phyloP scores from a whole-genome alignment of 2,113 vertebrate species.

The Leptobrachium leishanense region DNA sequence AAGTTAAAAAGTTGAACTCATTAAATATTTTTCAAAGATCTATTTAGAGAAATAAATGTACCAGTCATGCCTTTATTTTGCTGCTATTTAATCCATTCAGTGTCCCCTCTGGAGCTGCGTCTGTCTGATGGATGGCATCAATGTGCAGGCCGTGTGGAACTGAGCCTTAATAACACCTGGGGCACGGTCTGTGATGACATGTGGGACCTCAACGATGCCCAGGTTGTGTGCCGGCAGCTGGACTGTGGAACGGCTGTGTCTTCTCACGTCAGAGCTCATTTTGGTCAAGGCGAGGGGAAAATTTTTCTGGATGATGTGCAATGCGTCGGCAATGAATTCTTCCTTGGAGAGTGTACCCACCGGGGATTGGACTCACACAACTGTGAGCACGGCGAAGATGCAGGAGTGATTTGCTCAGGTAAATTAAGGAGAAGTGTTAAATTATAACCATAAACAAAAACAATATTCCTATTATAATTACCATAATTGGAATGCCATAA shows the following conservation, averaged over 20 bases:
- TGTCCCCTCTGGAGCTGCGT: neutral
- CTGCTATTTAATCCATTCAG: neutral
- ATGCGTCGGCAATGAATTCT: neutral
- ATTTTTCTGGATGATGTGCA: constrained; percentile 18
- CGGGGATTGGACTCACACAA: neutral
- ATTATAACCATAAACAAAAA: too few relatives aligned
- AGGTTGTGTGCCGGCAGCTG: constrained; percentile 31
- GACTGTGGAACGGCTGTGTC: constrained; percentile 14
- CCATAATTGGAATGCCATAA: too few relatives aligned
- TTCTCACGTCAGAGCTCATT: neutral
- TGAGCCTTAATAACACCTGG: constrained; percentile 12
- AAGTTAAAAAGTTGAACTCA: too few relatives aligned
- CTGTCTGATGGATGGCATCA: constrained; percentile 3
- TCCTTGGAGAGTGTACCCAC: constrained; percentile 3
- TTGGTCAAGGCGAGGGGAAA: constrained; percentile 17
- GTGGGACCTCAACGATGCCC: constrained; percentile 17
- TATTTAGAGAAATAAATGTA: too few relatives aligned
- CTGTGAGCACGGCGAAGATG: constrained; percentile 12
- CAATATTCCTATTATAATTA: too few relatives aligned
- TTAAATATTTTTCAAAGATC: too few relatives aligned
- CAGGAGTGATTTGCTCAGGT: constrained; percentile 21
- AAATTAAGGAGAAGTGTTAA: neutral
- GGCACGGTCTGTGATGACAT: constrained; percentile 36
- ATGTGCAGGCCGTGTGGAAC: constrained; percentile 29
- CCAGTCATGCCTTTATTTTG: too few relatives aligned